Percentiles rank a stretch among this genome's conserved stretches.
Evolutionary conservation across 2,888 invertebrate genomes (phyloP).

Genomic region (Eupithecia subumbrata): DNA sequence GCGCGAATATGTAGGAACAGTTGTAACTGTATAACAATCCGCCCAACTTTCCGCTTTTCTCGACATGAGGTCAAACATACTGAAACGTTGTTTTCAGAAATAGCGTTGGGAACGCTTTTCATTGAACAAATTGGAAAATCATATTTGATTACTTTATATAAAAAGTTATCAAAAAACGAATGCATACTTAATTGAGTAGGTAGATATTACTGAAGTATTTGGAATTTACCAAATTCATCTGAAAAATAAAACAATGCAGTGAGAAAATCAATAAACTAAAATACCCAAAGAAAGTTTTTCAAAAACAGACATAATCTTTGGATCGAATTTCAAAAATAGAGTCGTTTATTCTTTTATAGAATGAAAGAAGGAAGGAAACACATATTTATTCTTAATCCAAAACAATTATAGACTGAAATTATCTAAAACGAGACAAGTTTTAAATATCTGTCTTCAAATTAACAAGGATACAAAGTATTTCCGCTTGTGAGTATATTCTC

Average conservation of each 20-base stretch:
- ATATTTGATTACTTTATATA: background rate
- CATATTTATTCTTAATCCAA: conserved; percentile 9
- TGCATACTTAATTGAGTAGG: background rate
- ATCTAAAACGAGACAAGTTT: conserved; percentile 55
- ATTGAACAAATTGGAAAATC: background rate
- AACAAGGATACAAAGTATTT: conserved; percentile 71
- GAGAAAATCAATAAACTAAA: background rate
- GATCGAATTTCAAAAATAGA: background rate
- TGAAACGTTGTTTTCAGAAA: conserved; percentile 29
- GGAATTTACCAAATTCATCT: background rate
- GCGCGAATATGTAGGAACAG: conserved; percentile 71
- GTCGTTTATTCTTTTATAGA: background rate
- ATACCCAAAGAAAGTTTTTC: background rate
- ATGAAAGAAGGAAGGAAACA: conserved; percentile 10
- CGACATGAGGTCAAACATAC: conserved; percentile 40
- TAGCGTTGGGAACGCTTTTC: background rate
- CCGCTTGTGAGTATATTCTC: conserved; percentile 65
- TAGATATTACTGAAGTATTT: background rate
- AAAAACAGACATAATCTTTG: background rate
- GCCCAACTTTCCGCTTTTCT: conserved; percentile 48
- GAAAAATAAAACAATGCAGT: background rate
- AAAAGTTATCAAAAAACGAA: background rate
- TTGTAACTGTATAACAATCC: conserved; percentile 58
- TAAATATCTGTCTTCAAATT: conserved; percentile 63
- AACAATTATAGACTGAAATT: conserved; percentile 42